Evolutionary conservation across 1,140 invertebrate species (phyloP).

Genomic region (Lordiphosa collinella): DNA sequence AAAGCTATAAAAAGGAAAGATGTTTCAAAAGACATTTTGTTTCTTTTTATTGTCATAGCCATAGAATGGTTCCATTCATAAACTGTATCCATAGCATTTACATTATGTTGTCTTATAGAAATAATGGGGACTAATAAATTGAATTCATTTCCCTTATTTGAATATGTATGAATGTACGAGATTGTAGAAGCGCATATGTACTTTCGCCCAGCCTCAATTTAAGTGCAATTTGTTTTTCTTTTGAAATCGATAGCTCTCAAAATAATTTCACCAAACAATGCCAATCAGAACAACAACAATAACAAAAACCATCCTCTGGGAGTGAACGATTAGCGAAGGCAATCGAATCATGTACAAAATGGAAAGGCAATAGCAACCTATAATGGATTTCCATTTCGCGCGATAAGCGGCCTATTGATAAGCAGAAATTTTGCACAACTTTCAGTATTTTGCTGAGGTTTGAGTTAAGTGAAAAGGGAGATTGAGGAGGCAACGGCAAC

Average conservation of each 20-base stretch:
- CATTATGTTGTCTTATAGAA: too few species aligned
- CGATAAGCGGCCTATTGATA: constrained; percentile 50
- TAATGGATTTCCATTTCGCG: constrained; percentile 53
- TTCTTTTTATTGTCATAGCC: too few species aligned
- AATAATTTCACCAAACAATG: constrained; percentile 38
- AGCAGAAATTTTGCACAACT: constrained; percentile 40
- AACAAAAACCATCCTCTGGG: constrained; percentile 36
- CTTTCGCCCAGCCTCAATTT: neutral
- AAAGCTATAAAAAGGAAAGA: too few species aligned
- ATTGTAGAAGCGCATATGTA: constrained; percentile 31
- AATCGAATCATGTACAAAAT: constrained; percentile 46
- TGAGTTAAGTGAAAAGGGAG: constrained; percentile 12
- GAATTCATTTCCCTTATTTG: neutral
- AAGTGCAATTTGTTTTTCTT: neutral
- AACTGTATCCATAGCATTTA: too few species aligned
- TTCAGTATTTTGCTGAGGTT: constrained; percentile 32
- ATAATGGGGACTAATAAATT: neutral
- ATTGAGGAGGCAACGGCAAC: constrained; percentile 37
- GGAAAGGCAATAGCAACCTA: constrained; percentile 14
- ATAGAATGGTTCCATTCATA: too few species aligned
- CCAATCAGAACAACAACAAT: constrained; percentile 1
- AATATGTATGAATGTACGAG: constrained; percentile 14
- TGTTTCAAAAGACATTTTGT: too few species aligned
- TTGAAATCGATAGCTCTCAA: constrained; percentile 52
- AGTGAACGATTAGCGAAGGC: constrained; percentile 50